Base-by-base conservation (phyloP, 2,888 invertebrate genomes). In the Perizoma affinitatum region DNA sequence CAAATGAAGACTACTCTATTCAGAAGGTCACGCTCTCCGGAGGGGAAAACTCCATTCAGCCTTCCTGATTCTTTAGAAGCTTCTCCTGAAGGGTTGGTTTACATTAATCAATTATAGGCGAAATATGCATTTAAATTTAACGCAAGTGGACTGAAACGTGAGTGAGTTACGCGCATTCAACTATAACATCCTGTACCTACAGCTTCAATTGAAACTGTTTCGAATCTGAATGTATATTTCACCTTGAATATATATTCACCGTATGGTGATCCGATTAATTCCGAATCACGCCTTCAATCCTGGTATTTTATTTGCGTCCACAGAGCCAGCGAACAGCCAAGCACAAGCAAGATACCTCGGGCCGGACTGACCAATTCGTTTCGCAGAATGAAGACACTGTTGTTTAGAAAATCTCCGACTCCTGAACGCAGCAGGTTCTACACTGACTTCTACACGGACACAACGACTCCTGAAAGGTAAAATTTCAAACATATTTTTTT, bases 1-100 rank as follows among this genome's bases (percentile, higher is more conserved):
- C 68, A 69, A 9, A 86, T 86, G 86, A 86, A 86, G 58, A 70
- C 75, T 5, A 71, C 80, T 11, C 69, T 86, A 5, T 85, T 85
- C 54, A 71, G 72, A 10, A 78, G 69, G 40, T 64, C 74, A 4
- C 54, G 77, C 4, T 55, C 75, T 1, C 70, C 71, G 0, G 75
- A 74, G 8, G 67, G 59, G 0, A 67, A 65, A 5, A 67, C 68
- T 38, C 77, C 78, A 0, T 69, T 70, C 10, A 75, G 57, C 34
- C 53, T 47, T 52, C 43, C 76, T 0, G 79, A 82, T n/a, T 83
- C 83, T 0, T 52, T 77, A 45, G 80, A 80, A 36, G 61, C 59
- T 5, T 77, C 83, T 9, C 79, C 84, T 44, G 79, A 82, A 54
- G 76, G 78, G 87, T 86, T 43, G 57, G 56, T 34, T 45, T 11